These are phyloP conservation scores for Stegodyphus dumicola DNA, from an alignment of 1,140 invertebrate genomes.

Conservation along the genomic window DNA sequence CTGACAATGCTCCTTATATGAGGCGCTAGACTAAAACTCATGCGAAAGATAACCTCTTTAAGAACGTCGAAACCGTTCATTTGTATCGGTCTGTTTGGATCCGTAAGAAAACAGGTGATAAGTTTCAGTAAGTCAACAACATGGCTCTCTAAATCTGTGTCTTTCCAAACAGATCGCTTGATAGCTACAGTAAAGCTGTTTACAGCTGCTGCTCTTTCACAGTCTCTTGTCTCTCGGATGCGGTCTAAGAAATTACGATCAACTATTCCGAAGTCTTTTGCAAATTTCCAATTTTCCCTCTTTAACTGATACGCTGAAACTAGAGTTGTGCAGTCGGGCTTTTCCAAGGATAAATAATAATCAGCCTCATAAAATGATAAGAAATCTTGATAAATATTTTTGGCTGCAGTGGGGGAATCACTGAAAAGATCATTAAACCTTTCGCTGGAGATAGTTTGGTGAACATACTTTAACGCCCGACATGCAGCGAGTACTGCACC, in stretches of 20 bases:
- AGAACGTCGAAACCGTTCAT: slow-evolving; percentile 14
- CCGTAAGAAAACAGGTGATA: background rate
- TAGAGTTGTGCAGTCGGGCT: background rate
- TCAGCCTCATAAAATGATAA: slow-evolving; percentile 5
- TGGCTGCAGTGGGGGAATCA: background rate
- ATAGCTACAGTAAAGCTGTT: background rate
- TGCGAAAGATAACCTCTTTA: background rate
- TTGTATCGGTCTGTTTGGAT: background rate
- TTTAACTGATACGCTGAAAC: slow-evolving; percentile 19
- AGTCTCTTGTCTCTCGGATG: slow-evolving; percentile 6
- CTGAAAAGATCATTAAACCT: slow-evolving; percentile 11
- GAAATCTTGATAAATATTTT: slow-evolving; percentile 7
- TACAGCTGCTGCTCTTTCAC: slow-evolving; percentile 18
- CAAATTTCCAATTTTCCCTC: background rate
- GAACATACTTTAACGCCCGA: slow-evolving; percentile 1
- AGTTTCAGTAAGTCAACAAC: slow-evolving; percentile 14
- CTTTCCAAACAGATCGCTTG: background rate
- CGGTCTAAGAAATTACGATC: background rate
- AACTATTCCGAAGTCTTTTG: slow-evolving; percentile 12
- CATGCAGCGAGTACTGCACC: background rate
- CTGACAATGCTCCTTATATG: background rate
- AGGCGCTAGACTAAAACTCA: slow-evolving; percentile 19
- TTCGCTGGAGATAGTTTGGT: background rate
- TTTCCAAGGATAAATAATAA: background rate
- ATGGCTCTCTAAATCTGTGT: slow-evolving; percentile 7